Evolutionary conservation across 2,888 invertebrate genomes (phyloP).

Genomic region (Agrotis ipsilon): DNA sequence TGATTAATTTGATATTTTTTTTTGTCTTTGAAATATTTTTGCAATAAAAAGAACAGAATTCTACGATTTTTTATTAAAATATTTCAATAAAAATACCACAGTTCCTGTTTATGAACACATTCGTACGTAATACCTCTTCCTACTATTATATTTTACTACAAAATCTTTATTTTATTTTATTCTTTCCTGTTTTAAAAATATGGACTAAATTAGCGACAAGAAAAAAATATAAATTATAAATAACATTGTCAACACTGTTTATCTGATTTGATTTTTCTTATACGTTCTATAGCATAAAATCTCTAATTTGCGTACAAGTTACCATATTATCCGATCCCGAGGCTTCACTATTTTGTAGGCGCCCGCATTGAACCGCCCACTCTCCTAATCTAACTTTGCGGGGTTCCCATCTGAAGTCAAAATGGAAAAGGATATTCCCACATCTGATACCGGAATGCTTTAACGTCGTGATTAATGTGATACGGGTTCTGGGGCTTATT

Average conservation of each 20-base stretch:
- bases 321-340: slow-evolving; percentile 52
- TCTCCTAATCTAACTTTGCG: slow-evolving; percentile 59
- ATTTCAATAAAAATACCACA: too few relatives aligned
- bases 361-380: slow-evolving; percentile 58
- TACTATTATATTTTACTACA: not conserved
- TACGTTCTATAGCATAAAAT: slow-evolving; percentile 49
- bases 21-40: not conserved
- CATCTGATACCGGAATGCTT: slow-evolving; percentile 56
- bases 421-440: slow-evolving; percentile 53
- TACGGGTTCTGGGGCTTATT: slow-evolving; percentile 47
- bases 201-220: slow-evolving; percentile 26
- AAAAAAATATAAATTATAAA: slow-evolving; percentile 10
- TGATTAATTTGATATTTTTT: too few relatives aligned
- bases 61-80: not conserved
- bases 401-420: slow-evolving; percentile 59
- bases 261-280: slow-evolving; percentile 63
- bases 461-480: slow-evolving; percentile 58
- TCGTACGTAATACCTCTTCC: slow-evolving; percentile 45
- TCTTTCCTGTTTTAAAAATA: rapidly evolving
- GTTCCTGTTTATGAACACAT: slow-evolving; percentile 37
- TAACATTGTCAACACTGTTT: slow-evolving; percentile 29
- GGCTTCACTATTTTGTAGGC: slow-evolving; percentile 57
- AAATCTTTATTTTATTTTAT: slow-evolving; percentile 7
- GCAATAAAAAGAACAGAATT: rapidly evolving
- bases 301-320: slow-evolving; percentile 59